Percentiles rank a stretch among this genome's conserved stretches.
Evolutionary conservation across 2,113 vertebrate species (phyloP).

Genomic region (Ctenomys sociabilis): DNA sequence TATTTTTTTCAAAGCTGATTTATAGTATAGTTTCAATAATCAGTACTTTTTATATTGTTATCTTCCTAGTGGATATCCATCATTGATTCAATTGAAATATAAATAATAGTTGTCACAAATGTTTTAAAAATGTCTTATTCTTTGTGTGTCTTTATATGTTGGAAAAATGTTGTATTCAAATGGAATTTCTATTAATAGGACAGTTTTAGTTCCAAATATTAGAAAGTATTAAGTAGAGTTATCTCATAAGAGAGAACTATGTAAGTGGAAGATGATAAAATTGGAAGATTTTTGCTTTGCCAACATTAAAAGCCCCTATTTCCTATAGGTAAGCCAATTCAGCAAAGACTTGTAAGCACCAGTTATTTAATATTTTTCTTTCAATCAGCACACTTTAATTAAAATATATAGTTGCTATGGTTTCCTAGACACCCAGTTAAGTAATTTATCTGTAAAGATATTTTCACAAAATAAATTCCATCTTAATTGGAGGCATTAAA

Average conservation of each 20-base stretch:
- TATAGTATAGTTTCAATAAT: too few relatives aligned
- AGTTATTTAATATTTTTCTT: conserved; percentile 69
- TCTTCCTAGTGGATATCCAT: too few relatives aligned
- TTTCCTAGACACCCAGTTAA: conserved; percentile 55
- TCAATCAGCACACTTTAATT: conserved; percentile 66
- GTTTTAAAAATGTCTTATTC: conserved; percentile 32
- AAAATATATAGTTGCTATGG: conserved; percentile 72
- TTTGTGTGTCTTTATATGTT: background rate
- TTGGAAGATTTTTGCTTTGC: conserved; percentile 21
- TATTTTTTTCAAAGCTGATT: too few relatives aligned
- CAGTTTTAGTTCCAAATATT: conserved; percentile 40
- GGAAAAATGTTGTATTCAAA: conserved; percentile 40
- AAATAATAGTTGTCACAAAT: conserved; percentile 48
- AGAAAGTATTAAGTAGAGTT: conserved; percentile 35
- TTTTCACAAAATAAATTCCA: conserved; percentile 69
- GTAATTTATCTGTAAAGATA: conserved; percentile 62
- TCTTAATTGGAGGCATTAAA: conserved; percentile 41
- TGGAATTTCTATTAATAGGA: conserved; percentile 35
- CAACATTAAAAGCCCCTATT: conserved; percentile 14
- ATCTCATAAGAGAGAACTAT: background rate
- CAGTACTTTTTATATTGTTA: too few relatives aligned
- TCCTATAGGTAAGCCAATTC: conserved; percentile 52
- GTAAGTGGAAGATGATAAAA: conserved; percentile 2
- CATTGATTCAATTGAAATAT: conserved; percentile 54
- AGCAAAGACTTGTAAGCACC: conserved; percentile 23